Conservation (phyloP, 2,888 invertebrate species). For the Eilema sororculum region DNA sequence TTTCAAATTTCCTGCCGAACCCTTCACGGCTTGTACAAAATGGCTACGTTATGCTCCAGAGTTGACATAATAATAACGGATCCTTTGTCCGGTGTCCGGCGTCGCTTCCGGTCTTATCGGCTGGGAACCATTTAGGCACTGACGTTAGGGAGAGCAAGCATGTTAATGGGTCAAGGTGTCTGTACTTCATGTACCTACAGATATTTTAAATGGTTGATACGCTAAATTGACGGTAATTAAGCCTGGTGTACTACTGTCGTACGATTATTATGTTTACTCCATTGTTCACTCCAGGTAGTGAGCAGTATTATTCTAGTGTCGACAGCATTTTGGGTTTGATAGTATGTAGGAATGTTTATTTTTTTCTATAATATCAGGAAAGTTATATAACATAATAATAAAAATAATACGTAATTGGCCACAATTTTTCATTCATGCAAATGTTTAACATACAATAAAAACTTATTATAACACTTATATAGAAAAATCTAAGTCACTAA, state of each 20-base stretch:
- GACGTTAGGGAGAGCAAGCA: constrained; percentile 73
- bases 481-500: no score
- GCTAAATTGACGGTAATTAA: constrained; percentile 69
- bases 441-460: no score
- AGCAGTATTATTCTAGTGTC: constrained; percentile 8
- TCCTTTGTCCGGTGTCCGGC: constrained; percentile 79
- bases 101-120: constrained; percentile 76
- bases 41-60: constrained; percentile 59
- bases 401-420: no score
- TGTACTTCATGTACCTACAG: constrained; percentile 61
- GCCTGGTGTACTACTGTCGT: constrained; percentile 40
- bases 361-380: no score
- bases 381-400: no score
- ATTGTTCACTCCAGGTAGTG: constrained; percentile 30
- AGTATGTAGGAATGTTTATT: background rate
- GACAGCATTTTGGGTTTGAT: background rate
- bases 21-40: constrained; percentile 53
- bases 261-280: constrained; percentile 28
- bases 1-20: constrained; percentile 59
- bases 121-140: constrained; percentile 68
- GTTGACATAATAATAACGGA: constrained; percentile 75
- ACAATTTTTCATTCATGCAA: no score
- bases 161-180: constrained; percentile 80
- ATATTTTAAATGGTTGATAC: constrained; percentile 56
- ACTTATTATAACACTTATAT: no score